Percentiles rank a stretch among this genome's conserved stretches.
Conservation (phyloP, 2,113 vertebrate species). For the Nannobrachium achirus region DNA sequence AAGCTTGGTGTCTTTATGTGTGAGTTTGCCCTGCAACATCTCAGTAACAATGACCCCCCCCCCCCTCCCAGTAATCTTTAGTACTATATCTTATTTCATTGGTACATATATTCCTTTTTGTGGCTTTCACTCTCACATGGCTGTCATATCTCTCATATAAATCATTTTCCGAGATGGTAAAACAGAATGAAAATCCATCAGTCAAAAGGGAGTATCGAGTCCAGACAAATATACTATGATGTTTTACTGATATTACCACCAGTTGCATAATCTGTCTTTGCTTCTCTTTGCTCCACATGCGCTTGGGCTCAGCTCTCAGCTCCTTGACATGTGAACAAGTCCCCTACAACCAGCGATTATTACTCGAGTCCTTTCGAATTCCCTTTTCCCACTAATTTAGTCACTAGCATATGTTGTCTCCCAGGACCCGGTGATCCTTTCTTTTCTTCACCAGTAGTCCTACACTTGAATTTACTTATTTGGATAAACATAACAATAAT, state of each 20-base stretch:
- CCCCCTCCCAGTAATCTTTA: background rate
- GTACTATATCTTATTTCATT: constrained; percentile 5
- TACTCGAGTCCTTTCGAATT: background rate
- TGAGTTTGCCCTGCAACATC: constrained; percentile 5
- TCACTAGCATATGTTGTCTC: too few species aligned
- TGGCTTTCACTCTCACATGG: background rate
- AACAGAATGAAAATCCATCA: too few species aligned
- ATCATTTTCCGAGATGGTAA: constrained; percentile 23
- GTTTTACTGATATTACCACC: constrained; percentile 15
- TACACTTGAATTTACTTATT: too few species aligned
- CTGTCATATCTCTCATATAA: too few species aligned
- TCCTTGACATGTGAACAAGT: constrained; percentile 4
- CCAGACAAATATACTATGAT: background rate
- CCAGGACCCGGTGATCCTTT: background rate
- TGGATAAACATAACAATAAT: too few species aligned
- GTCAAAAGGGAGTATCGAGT: constrained; percentile 19
- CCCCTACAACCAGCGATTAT: background rate
- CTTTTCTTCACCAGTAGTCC: background rate
- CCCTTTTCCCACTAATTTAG: background rate
- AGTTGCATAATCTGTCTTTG: constrained; percentile 36
- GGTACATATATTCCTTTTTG: background rate
- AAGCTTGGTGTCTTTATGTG: constrained; percentile 7
- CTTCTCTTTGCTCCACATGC: constrained; percentile 4
- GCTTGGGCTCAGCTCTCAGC: constrained; percentile 7
- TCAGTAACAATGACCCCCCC: constrained; percentile 1